Base-by-base conservation (phyloP, 2,888 invertebrate genomes). In the Bembecia ichneumoniformis region DNA sequence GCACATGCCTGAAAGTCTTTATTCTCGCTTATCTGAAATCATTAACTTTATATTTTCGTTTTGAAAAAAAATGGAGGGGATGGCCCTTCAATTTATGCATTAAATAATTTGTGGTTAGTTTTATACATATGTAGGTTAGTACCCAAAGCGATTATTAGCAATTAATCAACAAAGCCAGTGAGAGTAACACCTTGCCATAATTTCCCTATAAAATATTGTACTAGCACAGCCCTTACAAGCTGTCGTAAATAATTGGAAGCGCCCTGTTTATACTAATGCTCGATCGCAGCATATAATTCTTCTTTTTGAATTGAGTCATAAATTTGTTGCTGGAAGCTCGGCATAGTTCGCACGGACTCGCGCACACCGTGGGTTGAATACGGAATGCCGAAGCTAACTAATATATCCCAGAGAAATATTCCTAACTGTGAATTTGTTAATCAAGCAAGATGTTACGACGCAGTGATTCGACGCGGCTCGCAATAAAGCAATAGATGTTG, bases 241-340 rank as follows among this genome's bases (percentile, higher is more conserved):
- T 63, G 67, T 74, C 70, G 71, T 80, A 75, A 80, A 82, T 81
- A 79, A 80, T 80, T 75, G 71, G 75, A 80, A 74, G 74, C 67
- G 68, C 64, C 72, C 73, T 77, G 72, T 77, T 78, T 73, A 71
- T 73, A 71, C 77, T 80, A 78, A 82, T 80, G 71, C 64, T 55
- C 63, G 66, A 78, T 75, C 71, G 66, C 67, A 72, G 69, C 64
- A 62, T 70, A 77, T 77, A 75, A 71, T 74, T 75, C 70, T 73
- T 72, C 68, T 75, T 68, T 65, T 58, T 56, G 65, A 74, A 80
- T 81, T 77, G 75, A 80, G 76, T 66, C 69, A 79, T 82, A 81
- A 79, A 77, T 71, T 71, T 55, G 56, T 59, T 58, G 59, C 60
- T 61, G 53, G 59, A 60, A 67, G 63, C 61, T 56, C 49, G 56